Evolutionary conservation across 2,113 vertebrate genomes (phyloP).

Genomic region (Melanerpes aurifrons): DNA sequence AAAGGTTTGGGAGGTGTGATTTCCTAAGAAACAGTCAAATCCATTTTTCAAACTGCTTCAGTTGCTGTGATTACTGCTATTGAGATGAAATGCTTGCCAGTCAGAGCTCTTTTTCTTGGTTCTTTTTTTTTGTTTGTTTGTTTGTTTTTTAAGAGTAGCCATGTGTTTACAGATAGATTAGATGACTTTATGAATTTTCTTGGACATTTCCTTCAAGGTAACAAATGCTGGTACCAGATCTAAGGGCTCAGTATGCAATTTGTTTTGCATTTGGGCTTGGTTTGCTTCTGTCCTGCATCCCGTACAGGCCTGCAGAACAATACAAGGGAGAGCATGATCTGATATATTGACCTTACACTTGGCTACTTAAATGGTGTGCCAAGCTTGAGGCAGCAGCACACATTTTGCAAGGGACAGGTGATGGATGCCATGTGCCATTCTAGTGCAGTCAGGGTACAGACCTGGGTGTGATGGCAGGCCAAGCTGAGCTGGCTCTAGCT

Average conservation of each 20-base stretch:
- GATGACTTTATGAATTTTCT: not conserved
- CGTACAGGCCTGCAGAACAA: no score
- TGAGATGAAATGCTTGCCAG: not conserved
- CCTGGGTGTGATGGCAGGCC: not conserved
- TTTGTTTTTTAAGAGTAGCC: not conserved
- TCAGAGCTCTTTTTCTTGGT: not conserved
- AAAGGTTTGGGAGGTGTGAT: not conserved
- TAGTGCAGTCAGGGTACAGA: not conserved
- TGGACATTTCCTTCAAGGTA: not conserved
- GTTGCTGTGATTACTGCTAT: not conserved
- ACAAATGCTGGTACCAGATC: not conserved
- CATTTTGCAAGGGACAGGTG: not conserved
- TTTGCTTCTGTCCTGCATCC: not conserved
- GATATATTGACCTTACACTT: rapidly evolving
- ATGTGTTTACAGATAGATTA: not conserved
- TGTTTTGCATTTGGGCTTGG: not conserved
- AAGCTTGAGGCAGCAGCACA: not conserved
- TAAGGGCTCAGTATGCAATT: not conserved
- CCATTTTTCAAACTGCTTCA: constrained; percentile 6
- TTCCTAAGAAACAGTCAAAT: constrained; percentile 21
- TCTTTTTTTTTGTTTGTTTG: no score
- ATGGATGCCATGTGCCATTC: rapidly evolving
- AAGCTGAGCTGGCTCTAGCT: not conserved
- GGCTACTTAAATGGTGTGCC: rapidly evolving
- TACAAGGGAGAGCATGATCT: rapidly evolving